These are phyloP conservation scores for Temnothorax longispinosus DNA, from an alignment of 1,140 invertebrate species.

Conservation along the genomic window DNA sequence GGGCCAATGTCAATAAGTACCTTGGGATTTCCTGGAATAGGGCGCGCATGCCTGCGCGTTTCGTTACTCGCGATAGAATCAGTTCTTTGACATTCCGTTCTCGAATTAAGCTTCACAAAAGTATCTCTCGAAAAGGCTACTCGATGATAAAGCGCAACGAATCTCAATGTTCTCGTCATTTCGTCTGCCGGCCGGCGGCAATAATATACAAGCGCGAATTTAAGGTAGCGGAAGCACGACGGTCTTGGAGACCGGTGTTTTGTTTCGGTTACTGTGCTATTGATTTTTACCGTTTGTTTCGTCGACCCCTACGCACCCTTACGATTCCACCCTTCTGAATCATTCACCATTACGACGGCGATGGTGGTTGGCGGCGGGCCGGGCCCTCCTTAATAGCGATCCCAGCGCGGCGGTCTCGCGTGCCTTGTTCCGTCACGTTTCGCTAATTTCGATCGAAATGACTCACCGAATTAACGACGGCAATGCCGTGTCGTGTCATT, in stretches of 20 bases:
- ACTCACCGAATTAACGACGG: constrained; percentile 16
- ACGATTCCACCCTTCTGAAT: constrained; percentile 70
- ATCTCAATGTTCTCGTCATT: neutral
- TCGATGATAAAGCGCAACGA: neutral
- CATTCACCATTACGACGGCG: constrained; percentile 64
- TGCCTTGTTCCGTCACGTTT: constrained; percentile 58
- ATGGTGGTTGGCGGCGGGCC: constrained; percentile 43
- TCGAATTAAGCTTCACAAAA: neutral
- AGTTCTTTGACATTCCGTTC: neutral
- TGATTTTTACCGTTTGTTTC: constrained; percentile 72
- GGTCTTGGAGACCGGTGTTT: neutral
- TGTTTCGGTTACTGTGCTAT: constrained; percentile 66
- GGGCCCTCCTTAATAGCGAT: constrained; percentile 54
- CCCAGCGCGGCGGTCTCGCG: neutral
- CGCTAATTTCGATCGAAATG: constrained; percentile 52
- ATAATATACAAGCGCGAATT: neutral
- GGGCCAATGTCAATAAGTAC: constrained; percentile 78
- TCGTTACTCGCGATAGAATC: neutral
- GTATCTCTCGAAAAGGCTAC: neutral
- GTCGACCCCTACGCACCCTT: constrained; percentile 66
- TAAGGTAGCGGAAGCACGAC: neutral
- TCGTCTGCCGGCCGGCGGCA: neutral
- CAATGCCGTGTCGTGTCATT: neutral
- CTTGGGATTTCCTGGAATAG: constrained; percentile 1
- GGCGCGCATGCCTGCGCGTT: constrained; percentile 39